Conservation (phyloP, 2,797 vertebrate species). For the Benthosema pterotum region DNA sequence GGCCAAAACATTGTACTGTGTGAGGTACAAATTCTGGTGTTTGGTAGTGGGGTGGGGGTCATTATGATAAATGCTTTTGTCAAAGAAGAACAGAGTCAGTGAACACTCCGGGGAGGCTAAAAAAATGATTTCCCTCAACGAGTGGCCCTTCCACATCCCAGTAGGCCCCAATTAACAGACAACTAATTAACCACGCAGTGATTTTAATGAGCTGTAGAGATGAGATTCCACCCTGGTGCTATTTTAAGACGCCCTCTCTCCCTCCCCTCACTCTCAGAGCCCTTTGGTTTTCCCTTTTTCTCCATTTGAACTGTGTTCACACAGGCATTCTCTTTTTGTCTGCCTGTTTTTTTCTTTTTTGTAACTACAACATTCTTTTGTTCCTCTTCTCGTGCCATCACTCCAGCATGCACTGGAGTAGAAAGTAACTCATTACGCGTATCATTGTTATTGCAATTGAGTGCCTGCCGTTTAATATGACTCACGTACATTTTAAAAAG, state of each 20-base stretch:
- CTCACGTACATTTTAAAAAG: no score
- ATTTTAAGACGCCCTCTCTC: conserved; percentile 61
- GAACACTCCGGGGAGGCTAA: conserved; percentile 37
- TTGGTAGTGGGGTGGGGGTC: not conserved
- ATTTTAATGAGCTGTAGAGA: conserved; percentile 72
- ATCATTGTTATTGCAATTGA: no score
- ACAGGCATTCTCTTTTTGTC: conserved; percentile 7
- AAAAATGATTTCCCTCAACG: conserved; percentile 56
- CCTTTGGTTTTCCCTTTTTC: not conserved
- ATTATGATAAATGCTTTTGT: conserved; percentile 39
- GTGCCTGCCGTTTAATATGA: no score
- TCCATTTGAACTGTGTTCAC: conserved; percentile 1
- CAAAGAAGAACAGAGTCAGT: conserved; percentile 21
- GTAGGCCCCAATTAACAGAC: conserved; percentile 68
- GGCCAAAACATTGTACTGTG: not conserved
- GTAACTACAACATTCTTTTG: not conserved
- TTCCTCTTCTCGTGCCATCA: not conserved
- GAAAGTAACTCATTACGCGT: no score
- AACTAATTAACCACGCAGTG: conserved; percentile 67
- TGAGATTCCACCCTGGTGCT: conserved; percentile 65
- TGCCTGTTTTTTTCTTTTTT: not conserved
- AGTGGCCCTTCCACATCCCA: conserved; percentile 49
- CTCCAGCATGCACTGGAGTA: no score
- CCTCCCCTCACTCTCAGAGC: conserved; percentile 1
- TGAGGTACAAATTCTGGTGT: not conserved